Evolutionary conservation across 1,140 invertebrate species (phyloP).

Genomic region (Theocolax elegans): DNA sequence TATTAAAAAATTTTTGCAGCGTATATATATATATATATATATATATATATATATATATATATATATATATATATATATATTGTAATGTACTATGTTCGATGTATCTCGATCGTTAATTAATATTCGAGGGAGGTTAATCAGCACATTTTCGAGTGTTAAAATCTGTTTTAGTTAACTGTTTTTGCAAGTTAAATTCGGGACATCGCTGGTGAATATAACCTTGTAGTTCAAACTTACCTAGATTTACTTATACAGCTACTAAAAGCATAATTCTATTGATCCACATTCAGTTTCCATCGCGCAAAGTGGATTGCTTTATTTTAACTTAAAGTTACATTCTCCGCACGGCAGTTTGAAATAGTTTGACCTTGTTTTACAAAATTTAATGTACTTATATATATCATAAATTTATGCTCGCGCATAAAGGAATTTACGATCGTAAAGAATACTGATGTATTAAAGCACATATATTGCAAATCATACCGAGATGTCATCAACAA

Average conservation of each 20-base stretch:
- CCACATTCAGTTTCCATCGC: constrained; percentile 29
- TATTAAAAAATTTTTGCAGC: too few species aligned
- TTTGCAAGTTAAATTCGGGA: not conserved
- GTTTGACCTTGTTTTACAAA: constrained; percentile 39
- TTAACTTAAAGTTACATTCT: constrained; percentile 37
- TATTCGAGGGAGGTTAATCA: too few species aligned
- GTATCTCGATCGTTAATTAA: too few species aligned
- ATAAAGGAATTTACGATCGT: constrained; percentile 32
- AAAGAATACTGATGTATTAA: constrained; percentile 22
- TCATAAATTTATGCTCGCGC: constrained; percentile 26
- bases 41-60: too few species aligned
- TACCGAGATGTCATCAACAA: not conserved
- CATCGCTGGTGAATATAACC: constrained; percentile 12
- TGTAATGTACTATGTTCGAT: too few species aligned
- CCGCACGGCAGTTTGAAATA: constrained; percentile 21
- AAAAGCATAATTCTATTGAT: constrained; percentile 37
- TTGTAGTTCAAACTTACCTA: constrained; percentile 1
- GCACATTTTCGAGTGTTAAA: too few species aligned
- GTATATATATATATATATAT: too few species aligned
- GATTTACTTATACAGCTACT: constrained; percentile 21
- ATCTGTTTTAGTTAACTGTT: not conserved
- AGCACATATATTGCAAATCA: constrained; percentile 26
- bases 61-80: too few species aligned
- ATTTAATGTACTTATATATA: constrained; percentile 39
- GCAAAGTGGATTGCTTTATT: constrained; percentile 42